Conservation (phyloP, 1,140 invertebrate species). For the Diabrotica undecimpunctata region DNA sequence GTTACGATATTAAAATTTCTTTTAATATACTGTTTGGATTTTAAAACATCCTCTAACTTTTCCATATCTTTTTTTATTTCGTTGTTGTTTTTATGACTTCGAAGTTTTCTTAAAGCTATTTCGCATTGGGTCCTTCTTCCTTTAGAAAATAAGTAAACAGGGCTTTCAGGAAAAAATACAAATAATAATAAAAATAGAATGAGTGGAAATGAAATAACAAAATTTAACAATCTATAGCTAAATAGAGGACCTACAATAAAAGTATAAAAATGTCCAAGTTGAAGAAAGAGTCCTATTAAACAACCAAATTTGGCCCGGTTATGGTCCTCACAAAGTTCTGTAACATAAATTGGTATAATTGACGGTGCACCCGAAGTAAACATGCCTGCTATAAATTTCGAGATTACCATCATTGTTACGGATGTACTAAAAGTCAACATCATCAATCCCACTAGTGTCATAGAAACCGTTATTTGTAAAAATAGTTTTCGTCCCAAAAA, state of each 20-base stretch:
- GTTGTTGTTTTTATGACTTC: background rate
- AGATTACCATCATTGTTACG: conserved; percentile 49
- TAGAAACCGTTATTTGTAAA: conserved; percentile 45
- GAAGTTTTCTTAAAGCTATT: conserved; percentile 3
- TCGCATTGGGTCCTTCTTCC: background rate
- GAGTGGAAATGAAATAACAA: background rate
- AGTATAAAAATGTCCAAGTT: conserved; percentile 34
- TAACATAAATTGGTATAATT: conserved; percentile 52
- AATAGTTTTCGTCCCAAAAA: conserved; percentile 48
- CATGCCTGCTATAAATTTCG: conserved; percentile 29
- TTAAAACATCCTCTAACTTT: background rate
- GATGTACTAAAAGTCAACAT: conserved; percentile 41
- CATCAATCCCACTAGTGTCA: conserved; percentile 11
- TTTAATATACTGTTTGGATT: background rate
- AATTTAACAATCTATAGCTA: background rate
- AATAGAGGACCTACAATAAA: conserved; percentile 57
- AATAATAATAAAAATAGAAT: conserved; percentile 1
- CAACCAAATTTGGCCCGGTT: conserved; percentile 49
- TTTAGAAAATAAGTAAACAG: background rate
- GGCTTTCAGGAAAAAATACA: background rate
- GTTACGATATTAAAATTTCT: background rate
- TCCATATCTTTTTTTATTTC: background rate
- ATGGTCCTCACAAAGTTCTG: conserved; percentile 49
- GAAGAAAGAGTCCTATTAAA: conserved; percentile 57
- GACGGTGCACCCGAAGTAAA: conserved; percentile 49